Evolutionary conservation across 2,888 invertebrate genomes (phyloP), one percentile per base, ranked within the genome.

Genomic region (Megastigmus dorsalis): DNA sequence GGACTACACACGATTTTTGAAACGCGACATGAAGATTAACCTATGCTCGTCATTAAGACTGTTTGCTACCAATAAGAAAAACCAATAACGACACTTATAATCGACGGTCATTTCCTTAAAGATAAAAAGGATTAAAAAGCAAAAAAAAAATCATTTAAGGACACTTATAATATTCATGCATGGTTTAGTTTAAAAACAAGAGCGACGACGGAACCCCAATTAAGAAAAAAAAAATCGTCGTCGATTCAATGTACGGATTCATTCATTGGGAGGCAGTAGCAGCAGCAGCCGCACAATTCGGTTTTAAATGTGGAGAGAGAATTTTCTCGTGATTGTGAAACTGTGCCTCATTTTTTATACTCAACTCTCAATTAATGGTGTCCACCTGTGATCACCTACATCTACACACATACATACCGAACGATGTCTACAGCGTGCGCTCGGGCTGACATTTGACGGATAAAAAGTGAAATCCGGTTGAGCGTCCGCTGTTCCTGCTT

Each of bases 11-110:
- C 83, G 66, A 71, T 67, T 84, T 84, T 82, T 81, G 84, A 82
- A 84, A 84, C 81, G 84, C 83, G 84, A 86, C 86, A 85, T 83
- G 84, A 86, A 69, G 80, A 76, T 84, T 85, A 86, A 84, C 84
- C 86, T 85, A 84, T 81, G 83, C 86, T 86, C 86, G 85, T 86
- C 85, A 82, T 86, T 85, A 84, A 86, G 85, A 86, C 85, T 87
- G 86, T 86, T 86, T 84, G 85, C 84, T 85, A 86, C 84, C 83
- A 81, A 85, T 85, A 84, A 84, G 81, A 84, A 84, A 71, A 72
- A 66, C 69, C 70, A 75, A 59, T 73, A 84, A 84, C 82, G 83
- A 85, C 83, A 83, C 79, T 82, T 84, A 82, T 84, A 78, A 77
- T 78, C 77, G 52, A 76, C 70, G 67, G 79, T 82, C 80, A 80